Evolutionary conservation across 2,888 invertebrate species (phyloP).

Genomic region (Ptychoptera albimana): DNA sequence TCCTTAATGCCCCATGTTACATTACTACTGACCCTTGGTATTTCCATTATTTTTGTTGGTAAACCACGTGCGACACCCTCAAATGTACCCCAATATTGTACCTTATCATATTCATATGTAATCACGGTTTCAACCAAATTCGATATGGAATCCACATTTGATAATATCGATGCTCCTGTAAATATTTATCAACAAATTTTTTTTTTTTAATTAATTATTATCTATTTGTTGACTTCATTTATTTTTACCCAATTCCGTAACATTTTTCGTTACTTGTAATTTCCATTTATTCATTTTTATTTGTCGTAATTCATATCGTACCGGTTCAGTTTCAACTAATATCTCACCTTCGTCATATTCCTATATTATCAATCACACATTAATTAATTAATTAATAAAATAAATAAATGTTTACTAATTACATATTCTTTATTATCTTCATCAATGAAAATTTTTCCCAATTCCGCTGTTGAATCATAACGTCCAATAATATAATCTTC

Average conservation of each 20-base stretch:
- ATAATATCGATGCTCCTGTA: constrained; percentile 27
- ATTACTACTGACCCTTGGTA: constrained; percentile 23
- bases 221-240: too few species aligned
- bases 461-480: constrained; percentile 44
- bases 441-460: constrained; percentile 53
- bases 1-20: constrained; percentile 18
- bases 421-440: constrained; percentile 39
- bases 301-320: constrained; percentile 53
- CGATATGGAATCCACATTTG: constrained; percentile 38
- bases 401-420: background rate
- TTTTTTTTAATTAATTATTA: constrained; percentile 9
- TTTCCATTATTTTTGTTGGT: constrained; percentile 28
- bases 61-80: constrained; percentile 33
- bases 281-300: constrained; percentile 42
- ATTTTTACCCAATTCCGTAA: constrained; percentile 38
- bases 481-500: constrained; percentile 43
- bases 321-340: constrained; percentile 64
- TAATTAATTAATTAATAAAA: background rate
- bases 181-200: background rate
- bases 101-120: constrained; percentile 51
- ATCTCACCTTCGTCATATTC: constrained; percentile 53
- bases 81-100: constrained; percentile 66
- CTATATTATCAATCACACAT: constrained; percentile 6
- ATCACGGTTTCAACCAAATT: constrained; percentile 56
- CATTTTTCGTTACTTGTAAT: constrained; percentile 35